These are phyloP conservation scores for Archocentrus centrarchus DNA, from an alignment of 2,113 vertebrate genomes.

Conservation along the genomic window DNA sequence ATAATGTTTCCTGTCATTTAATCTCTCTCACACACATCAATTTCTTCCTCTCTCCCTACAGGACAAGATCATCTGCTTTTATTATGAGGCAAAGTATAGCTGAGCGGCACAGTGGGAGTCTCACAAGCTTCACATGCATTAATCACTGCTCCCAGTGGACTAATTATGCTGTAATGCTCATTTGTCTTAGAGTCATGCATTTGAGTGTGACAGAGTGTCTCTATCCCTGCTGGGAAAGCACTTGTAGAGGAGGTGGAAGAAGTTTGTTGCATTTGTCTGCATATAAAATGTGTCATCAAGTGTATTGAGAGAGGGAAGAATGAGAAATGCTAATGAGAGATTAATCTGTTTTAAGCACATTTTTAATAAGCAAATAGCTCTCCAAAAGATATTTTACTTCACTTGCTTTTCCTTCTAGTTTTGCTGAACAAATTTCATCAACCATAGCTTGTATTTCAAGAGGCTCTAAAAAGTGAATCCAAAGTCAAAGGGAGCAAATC, in stretches of 20 bases:
- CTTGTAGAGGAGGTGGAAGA: slow-evolving; percentile 26
- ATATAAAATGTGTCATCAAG: not conserved
- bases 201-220: slow-evolving; percentile 27
- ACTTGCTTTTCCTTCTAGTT: not conserved
- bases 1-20: not conserved
- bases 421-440: not conserved
- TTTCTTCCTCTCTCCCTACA: slow-evolving; percentile 5
- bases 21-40: not conserved
- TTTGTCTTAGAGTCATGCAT: slow-evolving; percentile 43
- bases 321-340: not conserved
- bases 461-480: not conserved
- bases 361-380: not conserved
- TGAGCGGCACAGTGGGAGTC: slow-evolving; percentile 23
- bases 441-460: not conserved
- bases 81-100: slow-evolving; percentile 19
- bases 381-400: not conserved
- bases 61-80: slow-evolving; percentile 25
- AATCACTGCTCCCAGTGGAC: slow-evolving; percentile 60
- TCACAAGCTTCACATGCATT: slow-evolving; percentile 32
- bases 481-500: not conserved
- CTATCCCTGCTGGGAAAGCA: slow-evolving; percentile 20
- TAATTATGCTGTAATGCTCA: slow-evolving; percentile 54
- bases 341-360: not conserved
- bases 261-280: slow-evolving; percentile 15
- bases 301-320: not conserved